Percentiles rank a stretch among this genome's conserved stretches.
Conservation (phyloP, 2,113 vertebrate species). For the Cygnus atratus region DNA sequence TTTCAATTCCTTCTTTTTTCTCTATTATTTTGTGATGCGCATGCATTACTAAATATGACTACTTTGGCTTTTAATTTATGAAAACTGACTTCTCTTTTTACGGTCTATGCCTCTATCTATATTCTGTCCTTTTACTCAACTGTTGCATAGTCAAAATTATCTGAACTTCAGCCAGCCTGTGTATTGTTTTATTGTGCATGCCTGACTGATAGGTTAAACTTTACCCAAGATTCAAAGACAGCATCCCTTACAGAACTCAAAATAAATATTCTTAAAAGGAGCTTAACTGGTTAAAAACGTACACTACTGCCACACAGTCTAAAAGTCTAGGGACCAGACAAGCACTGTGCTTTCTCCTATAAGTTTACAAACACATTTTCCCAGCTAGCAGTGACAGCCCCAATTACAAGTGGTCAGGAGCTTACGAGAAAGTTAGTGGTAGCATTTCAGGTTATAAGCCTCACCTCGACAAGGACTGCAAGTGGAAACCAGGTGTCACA, state of each 20-base stretch:
- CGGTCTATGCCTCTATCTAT: neutral
- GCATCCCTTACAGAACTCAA: neutral
- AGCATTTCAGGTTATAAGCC: neutral
- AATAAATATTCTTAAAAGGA: neutral
- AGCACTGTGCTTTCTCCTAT: neutral
- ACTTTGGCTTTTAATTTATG: neutral
- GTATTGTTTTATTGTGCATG: neutral
- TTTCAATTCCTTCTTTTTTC: neutral
- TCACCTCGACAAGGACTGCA: neutral
- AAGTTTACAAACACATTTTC: neutral
- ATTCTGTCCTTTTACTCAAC: neutral
- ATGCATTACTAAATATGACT: neutral
- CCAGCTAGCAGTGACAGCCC: neutral
- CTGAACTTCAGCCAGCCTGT: neutral
- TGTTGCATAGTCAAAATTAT: neutral
- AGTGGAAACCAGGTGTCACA: neutral
- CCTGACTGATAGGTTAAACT: neutral
- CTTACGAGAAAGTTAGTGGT: neutral
- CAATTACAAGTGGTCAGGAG: neutral
- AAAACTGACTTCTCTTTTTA: conserved; percentile 14
- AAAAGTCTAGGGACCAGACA: neutral
- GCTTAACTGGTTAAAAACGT: neutral
- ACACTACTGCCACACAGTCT: neutral
- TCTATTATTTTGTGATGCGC: neutral
- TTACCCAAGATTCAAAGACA: neutral